Evolutionary conservation across 2,113 vertebrate species (phyloP), one percentile per base, ranked within the genome.

Genomic region (Psilopsiagon aurifrons): DNA sequence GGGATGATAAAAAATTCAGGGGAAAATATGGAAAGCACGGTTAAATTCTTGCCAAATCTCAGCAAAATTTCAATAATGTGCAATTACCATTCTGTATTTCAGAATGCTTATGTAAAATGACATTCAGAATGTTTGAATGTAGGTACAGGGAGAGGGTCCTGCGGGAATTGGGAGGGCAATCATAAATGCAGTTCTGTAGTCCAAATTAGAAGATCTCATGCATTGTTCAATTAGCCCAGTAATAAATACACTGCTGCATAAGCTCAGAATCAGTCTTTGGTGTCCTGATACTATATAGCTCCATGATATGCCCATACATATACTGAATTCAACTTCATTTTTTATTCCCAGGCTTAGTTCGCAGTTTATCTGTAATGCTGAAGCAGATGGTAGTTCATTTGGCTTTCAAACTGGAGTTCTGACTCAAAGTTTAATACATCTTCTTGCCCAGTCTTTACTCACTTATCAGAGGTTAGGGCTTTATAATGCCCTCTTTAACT

Each of bases 1-100:
- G 63, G 91, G 62, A 62, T 92, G 90, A 83, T 90, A 85, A 90
- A 88, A 66, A 86, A 77, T 77, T 91, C 77, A 54, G 67, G 47
- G 46, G 33, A 35, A 83, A 94, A 92, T 87, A 64, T 9, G 75
- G 88, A 79, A 92, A 88, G 54, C 57, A n/a, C 49, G 70, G 41
- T 82, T 54, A 89, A 90, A 84, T 23, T 20, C 41, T 85, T 67
- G 49, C 54, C 59, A 75, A 35, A 88, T 73, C 49, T 49, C 77
- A 87, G 80, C 29, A 49, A 31, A 35, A 80, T 68, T 69, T 82
- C 88, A 51, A 4, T 13, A 27, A 70, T 9, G n/a, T 55, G 57
- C 86, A 82, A 17, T 66, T 83, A 57, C 35, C 8, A 1, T 23
- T 59, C 54, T 28, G 0, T 20, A 49, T 82, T 92, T 54, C 60